These are phyloP conservation scores for Gisinianus flammeolus DNA, from an alignment of 2,888 invertebrate species.

Conservation along the genomic window DNA sequence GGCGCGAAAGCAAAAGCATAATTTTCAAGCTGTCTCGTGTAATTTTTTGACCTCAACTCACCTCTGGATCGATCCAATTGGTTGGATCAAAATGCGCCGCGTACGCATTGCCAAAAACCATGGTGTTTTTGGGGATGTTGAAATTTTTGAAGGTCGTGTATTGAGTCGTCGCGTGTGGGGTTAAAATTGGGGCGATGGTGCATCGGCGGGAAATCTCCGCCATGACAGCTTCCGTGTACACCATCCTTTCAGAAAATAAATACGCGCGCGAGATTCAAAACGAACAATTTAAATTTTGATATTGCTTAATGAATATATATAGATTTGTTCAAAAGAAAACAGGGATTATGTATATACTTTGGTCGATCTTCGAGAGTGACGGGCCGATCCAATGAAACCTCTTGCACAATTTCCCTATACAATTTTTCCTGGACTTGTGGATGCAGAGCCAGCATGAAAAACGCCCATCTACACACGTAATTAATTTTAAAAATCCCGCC, in stretches of 20 bases:
- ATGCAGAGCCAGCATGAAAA: conserved; percentile 32
- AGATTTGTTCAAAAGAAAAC: no score
- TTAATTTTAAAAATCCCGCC: background rate
- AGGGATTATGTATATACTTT: conserved; percentile 12
- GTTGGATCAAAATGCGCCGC: background rate
- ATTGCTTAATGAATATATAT: no score
- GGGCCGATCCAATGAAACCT: background rate
- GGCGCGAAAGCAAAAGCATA: no score
- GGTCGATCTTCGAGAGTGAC: conserved; percentile 9
- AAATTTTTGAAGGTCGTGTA: conserved; percentile 18
- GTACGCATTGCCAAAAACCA: conserved; percentile 2
- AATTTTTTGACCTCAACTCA: no score
- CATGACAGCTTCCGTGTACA: background rate
- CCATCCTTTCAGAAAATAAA: background rate
- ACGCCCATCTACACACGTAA: conserved; percentile 39
- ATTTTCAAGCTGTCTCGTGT: no score
- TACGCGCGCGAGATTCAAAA: no score
- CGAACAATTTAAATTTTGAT: no score
- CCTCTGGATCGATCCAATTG: conserved; percentile 15
- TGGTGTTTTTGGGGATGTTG: conserved; percentile 9
- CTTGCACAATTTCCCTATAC: conserved; percentile 43
- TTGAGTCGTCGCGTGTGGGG: conserved; percentile 6
- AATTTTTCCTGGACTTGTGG: conserved; percentile 45
- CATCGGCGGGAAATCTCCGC: background rate
- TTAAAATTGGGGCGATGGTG: background rate